Evolutionary conservation across 2,797 vertebrate species (phyloP), one percentile per base, ranked within the genome.

Genomic region (Chromis chromis): DNA sequence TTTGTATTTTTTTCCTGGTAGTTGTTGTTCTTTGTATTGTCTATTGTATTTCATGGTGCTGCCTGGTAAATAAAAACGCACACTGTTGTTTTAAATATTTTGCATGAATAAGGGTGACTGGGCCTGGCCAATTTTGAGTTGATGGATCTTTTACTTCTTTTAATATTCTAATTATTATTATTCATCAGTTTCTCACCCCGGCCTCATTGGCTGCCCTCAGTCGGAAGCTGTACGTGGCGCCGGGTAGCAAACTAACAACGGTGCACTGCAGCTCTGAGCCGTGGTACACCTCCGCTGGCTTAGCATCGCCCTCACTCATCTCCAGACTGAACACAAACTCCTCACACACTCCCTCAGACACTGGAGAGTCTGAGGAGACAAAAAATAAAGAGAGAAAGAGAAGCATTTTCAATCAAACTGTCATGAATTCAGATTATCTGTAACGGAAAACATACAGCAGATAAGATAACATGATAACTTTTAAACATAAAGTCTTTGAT

Each of bases 281-380:
- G 0, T 94, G 93, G 89, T 97, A 99, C 24, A 98, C 96, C 82
- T 98, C 96, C 0, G 91, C 92, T 4, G 94, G 93, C 0, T 93
- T 91, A 0, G 90, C 74, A 65, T 95, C 94, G 0, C 95, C 95
- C 52, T 95, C 95, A 0, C 95, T 95, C 95, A 99, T 97, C 91
- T 99, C 97, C 89, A 99, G 92, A 0, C 96, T 97, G 93, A 97
- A 99, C 86, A 95, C 94, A 0, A 95, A 96, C 74, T 96, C 88
- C 46, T 96, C 95, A 76, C 95, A 95, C 53, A 91, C 90, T 62
- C 93, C 95, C 11, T 94, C 93, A 8, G 93, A 95, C 11, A 79
- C 74, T 3, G 91, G 89, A 4, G 91, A 82, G 57, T 95, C 94
- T 95, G 48, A 3, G 11, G 6, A 42, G 24, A 44, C 8, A 60